A percentile compares a stretch with the other conserved stretches of the same genome.
Evolutionary conservation across 2,888 invertebrate genomes (phyloP).

Genomic region (Meandrusa payeni): DNA sequence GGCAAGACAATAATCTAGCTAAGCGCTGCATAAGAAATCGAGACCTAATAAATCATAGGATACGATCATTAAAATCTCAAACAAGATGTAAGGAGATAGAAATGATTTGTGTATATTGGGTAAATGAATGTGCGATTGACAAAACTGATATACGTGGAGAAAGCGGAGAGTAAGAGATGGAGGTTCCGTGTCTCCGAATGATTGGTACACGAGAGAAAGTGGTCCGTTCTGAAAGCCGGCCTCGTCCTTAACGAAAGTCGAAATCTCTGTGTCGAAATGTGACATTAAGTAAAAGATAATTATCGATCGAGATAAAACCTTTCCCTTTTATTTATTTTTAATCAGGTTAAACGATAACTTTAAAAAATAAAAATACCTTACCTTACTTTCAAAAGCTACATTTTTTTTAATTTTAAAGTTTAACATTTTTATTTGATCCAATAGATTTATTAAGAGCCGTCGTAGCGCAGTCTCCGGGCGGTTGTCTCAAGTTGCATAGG

Average conservation of each 20-base stretch:
- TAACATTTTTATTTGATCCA: no score
- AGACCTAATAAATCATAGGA: no score
- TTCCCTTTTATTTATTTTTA: no score
- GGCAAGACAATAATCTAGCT: no score
- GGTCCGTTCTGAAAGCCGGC: conserved; percentile 18
- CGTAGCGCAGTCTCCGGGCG: no score
- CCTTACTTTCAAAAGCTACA: no score
- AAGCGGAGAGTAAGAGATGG: conserved; percentile 24
- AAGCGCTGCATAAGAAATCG: no score
- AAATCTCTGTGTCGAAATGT: conserved; percentile 16
- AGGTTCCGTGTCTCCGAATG: conserved; percentile 14
- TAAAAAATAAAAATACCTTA: no score
- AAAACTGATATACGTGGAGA: conserved; percentile 20
- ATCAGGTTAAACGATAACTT: no score
- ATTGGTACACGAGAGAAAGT: conserved; percentile 24
- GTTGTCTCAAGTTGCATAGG: no score
- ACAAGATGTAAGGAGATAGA: background rate
- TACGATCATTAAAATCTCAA: background rate
- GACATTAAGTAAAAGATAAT: conserved; percentile 13
- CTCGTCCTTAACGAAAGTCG: conserved; percentile 24
- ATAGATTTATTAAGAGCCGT: no score
- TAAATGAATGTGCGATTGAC: conserved; percentile 20
- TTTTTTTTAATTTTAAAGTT: no score
- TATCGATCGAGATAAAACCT: conserved; percentile 3
- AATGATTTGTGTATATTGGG: conserved; percentile 8